Evolutionary conservation across 2,888 invertebrate genomes (phyloP), one percentile per base, ranked within the genome.

Genomic region (Dolomedes plantarius): DNA sequence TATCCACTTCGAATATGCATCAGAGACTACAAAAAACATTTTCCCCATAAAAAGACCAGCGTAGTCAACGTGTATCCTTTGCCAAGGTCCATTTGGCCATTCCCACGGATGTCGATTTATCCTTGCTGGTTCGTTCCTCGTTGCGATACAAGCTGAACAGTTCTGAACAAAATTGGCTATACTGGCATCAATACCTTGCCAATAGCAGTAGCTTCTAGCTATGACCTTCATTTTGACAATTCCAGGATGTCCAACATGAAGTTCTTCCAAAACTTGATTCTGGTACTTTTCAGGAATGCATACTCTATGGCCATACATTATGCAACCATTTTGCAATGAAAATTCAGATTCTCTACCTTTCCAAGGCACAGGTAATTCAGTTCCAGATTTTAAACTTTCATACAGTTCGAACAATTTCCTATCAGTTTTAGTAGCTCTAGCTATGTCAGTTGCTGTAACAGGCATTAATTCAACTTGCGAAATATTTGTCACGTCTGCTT

Each of bases 231-330:
- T 77, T 68, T 77, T 77, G 36, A 77, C 77, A 50, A 77, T 77
- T 50, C 68, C 68, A 50, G 68, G 56, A 68, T 77, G 77, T 56
- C 77, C 77, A 56, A 75, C 64, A 75, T 74, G 74, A 74, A 36
- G 56, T 62, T 32, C 32, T 89, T 74, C 74, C 74, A 74, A 74
- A 31, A 64, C 74, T 74, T 74, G 74, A 74, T 74, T 74, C 74
- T 74, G 74, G 65, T 74, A 74, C 74, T 74, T 74, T 74, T 74
- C 74, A 74, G 74, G 74, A 74, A 74, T 74, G 74, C 74, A 74
- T 74, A 74, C 74, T 74, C 74, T 74, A 74, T 74, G 74, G 74
- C 74, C 74, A 74, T 74, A 74, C 64, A 74, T 74, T 74, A 74
- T 74, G 74, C 74, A 74, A 74, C 74, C 74, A 74, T 74, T 74